Percentiles rank a stretch among this genome's conserved stretches.
phyloP scores from a whole-genome alignment of 1,140 invertebrate species.

The Pseudomyrmex gracilis region DNA sequence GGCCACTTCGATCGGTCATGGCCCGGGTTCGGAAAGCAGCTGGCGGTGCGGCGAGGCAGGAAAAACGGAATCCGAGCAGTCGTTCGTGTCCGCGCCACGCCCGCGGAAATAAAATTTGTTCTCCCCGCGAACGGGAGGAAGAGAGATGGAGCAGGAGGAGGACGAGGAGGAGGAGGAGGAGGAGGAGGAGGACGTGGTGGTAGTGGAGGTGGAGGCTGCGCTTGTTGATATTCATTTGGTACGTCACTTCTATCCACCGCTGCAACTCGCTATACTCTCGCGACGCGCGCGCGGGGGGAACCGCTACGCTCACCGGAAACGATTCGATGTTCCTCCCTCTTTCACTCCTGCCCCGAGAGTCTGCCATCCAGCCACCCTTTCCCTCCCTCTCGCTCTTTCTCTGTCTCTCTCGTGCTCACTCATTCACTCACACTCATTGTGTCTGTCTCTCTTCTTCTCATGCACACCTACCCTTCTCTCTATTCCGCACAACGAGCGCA shows the following conservation, averaged over 20 bases:
- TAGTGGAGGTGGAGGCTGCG: constrained; percentile 59
- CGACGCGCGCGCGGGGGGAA: constrained; percentile 44
- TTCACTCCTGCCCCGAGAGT: constrained; percentile 32
- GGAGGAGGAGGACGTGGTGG: constrained; percentile 9
- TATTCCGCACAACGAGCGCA: constrained; percentile 71
- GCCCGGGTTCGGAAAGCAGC: constrained; percentile 57
- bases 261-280: constrained; percentile 64
- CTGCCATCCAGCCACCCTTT: not conserved
- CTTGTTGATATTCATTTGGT: constrained; percentile 76
- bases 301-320: constrained; percentile 72
- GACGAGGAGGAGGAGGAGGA: not conserved
- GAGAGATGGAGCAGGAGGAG: not conserved
- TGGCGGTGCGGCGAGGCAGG: constrained; percentile 55
- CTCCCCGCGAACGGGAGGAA: constrained; percentile 29
- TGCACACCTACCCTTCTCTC: constrained; percentile 54
- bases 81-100: constrained; percentile 71
- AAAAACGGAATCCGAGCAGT: constrained; percentile 61
- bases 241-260: constrained; percentile 72
- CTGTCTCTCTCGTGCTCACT: no score
- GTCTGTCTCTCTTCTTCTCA: constrained; percentile 17
- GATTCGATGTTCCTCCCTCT: constrained; percentile 68
- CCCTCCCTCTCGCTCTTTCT: no score
- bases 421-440: no score
- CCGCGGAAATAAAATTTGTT: constrained; percentile 74
- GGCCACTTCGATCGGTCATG: constrained; percentile 59